A percentile compares a stretch with the other conserved stretches of the same genome.
These are phyloP conservation scores for Formica selysi DNA, from an alignment of 1,140 invertebrate species.

Conservation along the genomic window DNA sequence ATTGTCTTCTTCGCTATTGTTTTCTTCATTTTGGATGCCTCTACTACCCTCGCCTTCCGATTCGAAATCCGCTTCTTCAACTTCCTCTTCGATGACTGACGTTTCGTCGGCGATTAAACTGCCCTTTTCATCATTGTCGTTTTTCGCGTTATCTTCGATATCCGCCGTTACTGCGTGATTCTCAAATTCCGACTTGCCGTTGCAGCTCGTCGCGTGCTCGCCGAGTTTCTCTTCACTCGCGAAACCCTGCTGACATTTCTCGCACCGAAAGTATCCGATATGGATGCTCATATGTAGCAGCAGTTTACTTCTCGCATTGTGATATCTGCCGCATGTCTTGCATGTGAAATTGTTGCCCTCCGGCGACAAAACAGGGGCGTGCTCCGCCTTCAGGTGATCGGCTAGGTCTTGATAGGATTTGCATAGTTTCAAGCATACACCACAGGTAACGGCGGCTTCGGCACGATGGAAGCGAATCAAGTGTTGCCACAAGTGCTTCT, in stretches of 20 bases:
- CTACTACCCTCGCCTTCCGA: slow-evolving; percentile 74
- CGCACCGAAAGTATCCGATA: slow-evolving; percentile 83
- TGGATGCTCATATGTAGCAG: slow-evolving; percentile 88
- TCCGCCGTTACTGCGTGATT: slow-evolving; percentile 41
- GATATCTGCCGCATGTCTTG: slow-evolving; percentile 87
- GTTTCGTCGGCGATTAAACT: slow-evolving; percentile 79
- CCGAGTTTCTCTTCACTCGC: slow-evolving; percentile 80
- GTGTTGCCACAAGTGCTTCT: slow-evolving; percentile 89
- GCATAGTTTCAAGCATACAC: slow-evolving; percentile 88
- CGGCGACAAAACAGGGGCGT: slow-evolving; percentile 86
- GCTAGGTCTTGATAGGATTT: slow-evolving; percentile 86
- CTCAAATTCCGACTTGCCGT: slow-evolving; percentile 72
- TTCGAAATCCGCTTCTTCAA: slow-evolving; percentile 77
- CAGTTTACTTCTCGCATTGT: slow-evolving; percentile 88
- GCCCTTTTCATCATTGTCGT: slow-evolving; percentile 76
- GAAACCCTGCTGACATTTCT: slow-evolving; percentile 81
- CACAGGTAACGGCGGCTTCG: slow-evolving; percentile 88
- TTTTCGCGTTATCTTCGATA: slow-evolving; percentile 65
- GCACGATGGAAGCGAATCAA: slow-evolving; percentile 88
- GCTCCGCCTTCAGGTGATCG: slow-evolving; percentile 86
- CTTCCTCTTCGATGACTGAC: slow-evolving; percentile 71
- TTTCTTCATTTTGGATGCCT: slow-evolving; percentile 27
- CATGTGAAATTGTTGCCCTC: slow-evolving; percentile 89
- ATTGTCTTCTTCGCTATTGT: slow-evolving; percentile 63
- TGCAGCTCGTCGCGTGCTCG: slow-evolving; percentile 80